Evolutionary conservation across 1,140 invertebrate genomes (phyloP).

Genomic region (Lasioglossum baleicum): DNA sequence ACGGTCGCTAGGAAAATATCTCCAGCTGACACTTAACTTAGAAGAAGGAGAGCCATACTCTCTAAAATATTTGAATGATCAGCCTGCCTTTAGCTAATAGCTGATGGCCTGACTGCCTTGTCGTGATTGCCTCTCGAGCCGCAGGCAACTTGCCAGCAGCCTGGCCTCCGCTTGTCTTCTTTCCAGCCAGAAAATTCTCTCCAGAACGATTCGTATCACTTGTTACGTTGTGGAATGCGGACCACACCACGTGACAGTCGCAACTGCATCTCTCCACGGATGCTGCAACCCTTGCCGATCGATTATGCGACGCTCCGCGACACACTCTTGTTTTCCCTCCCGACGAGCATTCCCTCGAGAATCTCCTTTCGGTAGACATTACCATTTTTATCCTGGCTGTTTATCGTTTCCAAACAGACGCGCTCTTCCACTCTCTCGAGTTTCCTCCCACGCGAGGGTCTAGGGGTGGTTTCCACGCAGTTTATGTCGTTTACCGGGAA

Average conservation of each 20-base stretch:
- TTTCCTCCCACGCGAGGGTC: no score
- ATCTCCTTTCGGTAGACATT: no score
- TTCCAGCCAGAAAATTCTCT: constrained; percentile 19
- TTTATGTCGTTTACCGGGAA: no score
- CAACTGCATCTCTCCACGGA: constrained; percentile 15
- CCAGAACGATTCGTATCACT: constrained; percentile 37
- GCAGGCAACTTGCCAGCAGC: constrained; percentile 18
- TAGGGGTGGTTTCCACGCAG: no score
- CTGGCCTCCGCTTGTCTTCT: constrained; percentile 9
- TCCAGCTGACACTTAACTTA: constrained; percentile 38
- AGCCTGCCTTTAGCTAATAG: constrained; percentile 25
- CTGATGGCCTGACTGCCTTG: constrained; percentile 25
- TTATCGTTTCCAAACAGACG: no score
- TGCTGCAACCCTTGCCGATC: constrained; percentile 22
- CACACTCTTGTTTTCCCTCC: background rate
- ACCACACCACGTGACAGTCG: constrained; percentile 17
- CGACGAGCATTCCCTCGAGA: no score
- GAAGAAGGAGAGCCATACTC: constrained; percentile 10
- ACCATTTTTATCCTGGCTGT: no score
- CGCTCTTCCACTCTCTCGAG: no score
- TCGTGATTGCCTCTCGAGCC: constrained; percentile 28
- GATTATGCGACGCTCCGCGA: constrained; percentile 13
- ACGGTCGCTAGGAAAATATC: no score
- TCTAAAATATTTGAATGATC: constrained; percentile 42
- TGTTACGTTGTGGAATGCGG: constrained; percentile 32